Evolutionary conservation across 2,888 invertebrate genomes (phyloP).

Genomic region (Cryptus viduatorius): DNA sequence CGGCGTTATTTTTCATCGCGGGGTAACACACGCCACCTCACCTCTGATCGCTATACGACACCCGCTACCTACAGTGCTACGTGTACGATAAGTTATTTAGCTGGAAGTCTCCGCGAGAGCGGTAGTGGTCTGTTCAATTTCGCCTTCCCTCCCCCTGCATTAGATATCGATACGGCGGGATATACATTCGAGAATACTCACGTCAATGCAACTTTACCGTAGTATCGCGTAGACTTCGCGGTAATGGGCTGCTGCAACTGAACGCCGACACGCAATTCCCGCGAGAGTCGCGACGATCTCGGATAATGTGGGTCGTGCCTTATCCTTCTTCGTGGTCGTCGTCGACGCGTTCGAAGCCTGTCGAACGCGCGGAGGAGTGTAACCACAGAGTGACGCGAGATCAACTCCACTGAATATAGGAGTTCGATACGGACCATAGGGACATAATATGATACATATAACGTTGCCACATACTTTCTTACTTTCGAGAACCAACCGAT

Average conservation of each 20-base stretch:
- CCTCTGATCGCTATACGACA: conserved; percentile 60
- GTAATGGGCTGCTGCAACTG: conserved; percentile 21
- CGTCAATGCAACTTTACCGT: conserved; percentile 17
- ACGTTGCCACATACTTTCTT: conserved; percentile 15
- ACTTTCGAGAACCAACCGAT: conserved; percentile 42
- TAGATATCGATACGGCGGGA: conserved; percentile 60
- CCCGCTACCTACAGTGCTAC: conserved; percentile 58
- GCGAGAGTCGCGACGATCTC: conserved; percentile 18
- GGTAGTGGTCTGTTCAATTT: conserved; percentile 40
- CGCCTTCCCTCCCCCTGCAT: conserved; percentile 35
- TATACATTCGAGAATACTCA: conserved; percentile 35
- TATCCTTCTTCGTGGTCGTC: conserved; percentile 58
- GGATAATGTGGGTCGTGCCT: conserved; percentile 62
- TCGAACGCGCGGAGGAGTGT: conserved; percentile 58
- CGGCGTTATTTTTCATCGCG: conserved; percentile 49
- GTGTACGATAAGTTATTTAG: conserved; percentile 58
- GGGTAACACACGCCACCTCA: conserved; percentile 62
- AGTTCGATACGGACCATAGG: conserved; percentile 24
- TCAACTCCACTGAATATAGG: conserved; percentile 41
- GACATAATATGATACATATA: conserved; percentile 5
- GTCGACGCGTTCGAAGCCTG: conserved; percentile 47
- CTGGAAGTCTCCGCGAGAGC: conserved; percentile 52
- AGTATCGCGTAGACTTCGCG: conserved; percentile 21
- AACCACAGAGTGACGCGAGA: conserved; percentile 53
- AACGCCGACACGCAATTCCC: conserved; percentile 28